Evolutionary conservation across 2,888 invertebrate genomes (phyloP).

Genomic region (Metellina segmentata): DNA sequence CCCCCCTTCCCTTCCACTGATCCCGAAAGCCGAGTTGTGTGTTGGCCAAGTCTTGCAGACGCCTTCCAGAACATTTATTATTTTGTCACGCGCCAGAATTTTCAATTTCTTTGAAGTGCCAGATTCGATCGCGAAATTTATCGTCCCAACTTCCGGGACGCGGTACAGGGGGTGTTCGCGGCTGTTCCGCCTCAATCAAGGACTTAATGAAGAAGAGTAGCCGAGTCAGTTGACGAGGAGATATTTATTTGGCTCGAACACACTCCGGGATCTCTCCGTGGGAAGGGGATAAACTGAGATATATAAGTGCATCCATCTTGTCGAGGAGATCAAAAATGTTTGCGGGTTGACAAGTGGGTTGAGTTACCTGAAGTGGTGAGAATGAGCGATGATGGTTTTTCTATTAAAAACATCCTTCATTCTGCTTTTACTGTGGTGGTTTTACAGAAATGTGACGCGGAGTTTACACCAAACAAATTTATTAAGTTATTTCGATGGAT

Average conservation of each 20-base stretch:
- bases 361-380: not conserved
- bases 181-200: not conserved
- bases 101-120: not conserved
- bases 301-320: not conserved
- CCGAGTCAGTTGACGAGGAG: not conserved
- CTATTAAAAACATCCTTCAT: no score
- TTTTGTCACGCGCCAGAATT: not conserved
- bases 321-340: not conserved
- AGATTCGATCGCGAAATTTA: not conserved
- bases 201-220: conserved; percentile 2
- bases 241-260: not conserved
- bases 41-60: not conserved
- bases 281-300: not conserved
- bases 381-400: no score
- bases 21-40: not conserved
- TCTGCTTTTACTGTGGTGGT: no score
- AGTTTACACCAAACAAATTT: no score
- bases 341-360: not conserved
- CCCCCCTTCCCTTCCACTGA: not conserved
- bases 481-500: no score
- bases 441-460: no score
- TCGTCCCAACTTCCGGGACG: not conserved
- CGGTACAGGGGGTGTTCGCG: not conserved
- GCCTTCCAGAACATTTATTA: conserved; percentile 4
- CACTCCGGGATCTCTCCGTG: no score